Percentiles rank a stretch among this genome's conserved stretches.
These are phyloP conservation scores for Andrena fulva DNA, from an alignment of 2,888 invertebrate species.

Conservation along the genomic window DNA sequence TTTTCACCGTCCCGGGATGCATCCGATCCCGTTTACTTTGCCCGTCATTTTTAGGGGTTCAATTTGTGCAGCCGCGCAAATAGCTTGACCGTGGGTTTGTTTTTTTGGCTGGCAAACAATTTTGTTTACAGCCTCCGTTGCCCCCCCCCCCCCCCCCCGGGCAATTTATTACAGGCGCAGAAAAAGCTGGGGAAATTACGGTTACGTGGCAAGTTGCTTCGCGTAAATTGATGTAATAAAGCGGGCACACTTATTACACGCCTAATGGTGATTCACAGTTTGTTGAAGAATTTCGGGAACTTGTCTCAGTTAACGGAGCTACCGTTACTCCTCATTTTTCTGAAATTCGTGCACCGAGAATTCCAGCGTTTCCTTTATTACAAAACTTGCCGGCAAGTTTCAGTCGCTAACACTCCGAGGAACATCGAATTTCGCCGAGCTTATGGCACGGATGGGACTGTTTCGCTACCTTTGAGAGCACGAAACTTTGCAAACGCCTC, in stretches of 20 bases:
- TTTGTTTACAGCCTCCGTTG: neutral
- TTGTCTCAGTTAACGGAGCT: neutral
- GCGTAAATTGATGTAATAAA: constrained; percentile 19
- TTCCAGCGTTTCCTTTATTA: constrained; percentile 22
- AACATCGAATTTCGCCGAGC: neutral
- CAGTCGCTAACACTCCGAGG: neutral
- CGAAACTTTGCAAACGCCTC: neutral
- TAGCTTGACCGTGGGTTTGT: neutral
- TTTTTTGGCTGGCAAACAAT: constrained; percentile 1
- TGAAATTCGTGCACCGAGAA: constrained; percentile 12
- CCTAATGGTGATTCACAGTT: constrained; percentile 23
- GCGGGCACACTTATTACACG: constrained; percentile 11
- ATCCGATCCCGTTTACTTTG: constrained; percentile 3
- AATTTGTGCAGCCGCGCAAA: constrained; percentile 1
- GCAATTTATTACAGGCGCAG: neutral
- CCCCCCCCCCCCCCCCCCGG: no score
- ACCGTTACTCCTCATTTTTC: constrained; percentile 33
- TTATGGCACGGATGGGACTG: neutral
- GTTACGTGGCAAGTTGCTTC: constrained; percentile 17
- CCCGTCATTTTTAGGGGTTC: neutral
- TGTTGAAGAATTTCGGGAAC: constrained; percentile 10
- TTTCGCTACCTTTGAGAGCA: neutral
- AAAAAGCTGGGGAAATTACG: neutral
- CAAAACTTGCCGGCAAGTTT: constrained; percentile 13
- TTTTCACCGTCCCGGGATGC: neutral